phyloP scores from a whole-genome alignment of 2,113 vertebrate genomes.

The Scomber scombrus region DNA sequence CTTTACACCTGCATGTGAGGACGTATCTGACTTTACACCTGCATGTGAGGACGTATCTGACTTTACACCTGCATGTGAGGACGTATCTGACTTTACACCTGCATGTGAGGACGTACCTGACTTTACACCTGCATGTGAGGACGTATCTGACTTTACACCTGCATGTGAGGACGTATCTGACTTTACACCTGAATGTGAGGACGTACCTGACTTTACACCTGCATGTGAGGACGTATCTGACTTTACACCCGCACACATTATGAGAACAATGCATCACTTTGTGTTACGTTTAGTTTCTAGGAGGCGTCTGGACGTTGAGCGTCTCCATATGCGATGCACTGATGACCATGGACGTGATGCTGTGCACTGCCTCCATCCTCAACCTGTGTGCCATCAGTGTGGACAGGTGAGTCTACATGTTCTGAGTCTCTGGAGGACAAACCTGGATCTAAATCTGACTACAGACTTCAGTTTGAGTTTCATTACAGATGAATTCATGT shows the following conservation, averaged over 20 bases:
- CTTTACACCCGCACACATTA: not conserved
- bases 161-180: not conserved
- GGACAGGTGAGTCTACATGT: conserved; percentile 78
- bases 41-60: not conserved
- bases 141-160: not conserved
- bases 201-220: not conserved
- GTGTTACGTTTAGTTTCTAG: conserved; percentile 77
- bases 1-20: not conserved
- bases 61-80: not conserved
- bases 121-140: not conserved
- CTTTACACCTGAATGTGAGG: not conserved
- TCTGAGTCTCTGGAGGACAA: not conserved
- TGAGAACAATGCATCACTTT: not conserved
- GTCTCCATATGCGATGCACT: conserved; percentile 83
- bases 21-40: not conserved
- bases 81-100: not conserved
- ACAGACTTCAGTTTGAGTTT: not conserved
- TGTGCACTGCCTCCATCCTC: conserved; percentile 87
- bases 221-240: not conserved
- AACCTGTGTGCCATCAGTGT: conserved; percentile 88
- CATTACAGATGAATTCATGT: not conserved
- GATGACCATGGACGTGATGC: conserved; percentile 89
- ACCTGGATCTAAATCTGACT: not conserved
- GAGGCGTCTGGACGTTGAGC: conserved; percentile 85
- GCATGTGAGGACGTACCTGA: not conserved